These are phyloP conservation scores for Xestia rhomboidea DNA, from an alignment of 2,888 invertebrate genomes.

Conservation along the genomic window DNA sequence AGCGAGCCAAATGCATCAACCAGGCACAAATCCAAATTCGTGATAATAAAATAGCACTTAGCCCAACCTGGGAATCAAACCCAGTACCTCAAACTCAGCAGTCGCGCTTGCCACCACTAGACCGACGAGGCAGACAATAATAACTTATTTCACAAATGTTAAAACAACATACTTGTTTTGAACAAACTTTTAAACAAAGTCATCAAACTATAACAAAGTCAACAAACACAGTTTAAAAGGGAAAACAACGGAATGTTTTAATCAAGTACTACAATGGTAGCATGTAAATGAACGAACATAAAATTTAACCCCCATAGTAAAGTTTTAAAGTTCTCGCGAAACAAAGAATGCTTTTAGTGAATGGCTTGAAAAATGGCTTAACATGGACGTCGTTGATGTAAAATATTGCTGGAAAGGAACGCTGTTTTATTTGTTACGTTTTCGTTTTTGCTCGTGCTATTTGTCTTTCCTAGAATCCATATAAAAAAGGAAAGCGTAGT, in stretches of 20 bases:
- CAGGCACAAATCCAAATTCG: neutral
- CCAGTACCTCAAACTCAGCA: neutral
- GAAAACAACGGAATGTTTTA: constrained; percentile 45
- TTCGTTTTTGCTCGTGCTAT: neutral
- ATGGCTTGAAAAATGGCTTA: constrained; percentile 75
- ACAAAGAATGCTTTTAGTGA: constrained; percentile 76
- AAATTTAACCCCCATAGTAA: constrained; percentile 65
- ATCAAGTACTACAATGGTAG: constrained; percentile 50
- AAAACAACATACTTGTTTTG: neutral
- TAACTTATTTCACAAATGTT: neutral
- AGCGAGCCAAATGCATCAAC: neutral
- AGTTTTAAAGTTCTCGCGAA: constrained; percentile 67
- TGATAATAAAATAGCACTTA: neutral
- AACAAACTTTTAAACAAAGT: neutral
- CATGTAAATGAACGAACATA: constrained; percentile 66
- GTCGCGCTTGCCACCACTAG: neutral
- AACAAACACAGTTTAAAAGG: constrained; percentile 29
- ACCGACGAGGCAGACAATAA: neutral
- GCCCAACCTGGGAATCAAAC: neutral
- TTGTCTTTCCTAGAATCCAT: neutral
- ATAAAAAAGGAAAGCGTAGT: neutral
- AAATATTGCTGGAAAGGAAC: constrained; percentile 55
- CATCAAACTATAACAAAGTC: constrained; percentile 22
- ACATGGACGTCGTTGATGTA: constrained; percentile 52
- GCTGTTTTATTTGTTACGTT: neutral